Conservation (phyloP, 2,797 vertebrate genomes). For the Nyctalus aviator region DNA sequence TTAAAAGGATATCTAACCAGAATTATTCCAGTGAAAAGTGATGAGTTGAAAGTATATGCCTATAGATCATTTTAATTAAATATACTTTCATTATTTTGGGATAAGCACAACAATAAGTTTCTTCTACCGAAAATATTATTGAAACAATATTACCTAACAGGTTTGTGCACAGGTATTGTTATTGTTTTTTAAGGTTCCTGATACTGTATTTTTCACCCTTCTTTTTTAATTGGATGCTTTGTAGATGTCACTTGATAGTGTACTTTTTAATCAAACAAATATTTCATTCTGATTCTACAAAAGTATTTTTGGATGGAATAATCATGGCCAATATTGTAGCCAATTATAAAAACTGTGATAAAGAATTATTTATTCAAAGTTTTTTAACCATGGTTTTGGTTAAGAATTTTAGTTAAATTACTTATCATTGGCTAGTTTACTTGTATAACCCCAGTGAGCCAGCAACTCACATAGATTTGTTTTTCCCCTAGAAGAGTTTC, state of each 20-base stretch:
- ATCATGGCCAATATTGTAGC: neutral
- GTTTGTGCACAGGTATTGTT: neutral
- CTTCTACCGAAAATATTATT: slow-evolving; percentile 1
- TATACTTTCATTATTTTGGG: neutral
- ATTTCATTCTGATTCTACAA: neutral
- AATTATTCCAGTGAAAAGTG: slow-evolving; percentile 19
- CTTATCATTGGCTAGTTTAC: neutral
- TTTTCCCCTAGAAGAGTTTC: neutral
- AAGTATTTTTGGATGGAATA: neutral
- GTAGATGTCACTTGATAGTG: too few species aligned
- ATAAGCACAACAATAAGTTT: neutral
- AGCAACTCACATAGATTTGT: neutral
- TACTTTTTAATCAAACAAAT: slow-evolving; percentile 1
- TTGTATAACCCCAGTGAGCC: neutral
- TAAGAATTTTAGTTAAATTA: neutral
- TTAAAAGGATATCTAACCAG: neutral
- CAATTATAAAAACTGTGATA: neutral
- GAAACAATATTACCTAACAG: neutral
- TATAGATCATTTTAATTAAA: slow-evolving; percentile 43
- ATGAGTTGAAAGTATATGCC: neutral
- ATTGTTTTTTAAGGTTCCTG: too few species aligned
- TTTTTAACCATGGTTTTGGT: neutral
- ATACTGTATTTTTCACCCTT: too few species aligned
- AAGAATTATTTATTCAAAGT: neutral
- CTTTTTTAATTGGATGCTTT: too few species aligned